A percentile compares a stretch with the other conserved stretches of the same genome.
These are phyloP conservation scores for Pocota personata DNA, from an alignment of 2,888 invertebrate species.

Conservation along the genomic window DNA sequence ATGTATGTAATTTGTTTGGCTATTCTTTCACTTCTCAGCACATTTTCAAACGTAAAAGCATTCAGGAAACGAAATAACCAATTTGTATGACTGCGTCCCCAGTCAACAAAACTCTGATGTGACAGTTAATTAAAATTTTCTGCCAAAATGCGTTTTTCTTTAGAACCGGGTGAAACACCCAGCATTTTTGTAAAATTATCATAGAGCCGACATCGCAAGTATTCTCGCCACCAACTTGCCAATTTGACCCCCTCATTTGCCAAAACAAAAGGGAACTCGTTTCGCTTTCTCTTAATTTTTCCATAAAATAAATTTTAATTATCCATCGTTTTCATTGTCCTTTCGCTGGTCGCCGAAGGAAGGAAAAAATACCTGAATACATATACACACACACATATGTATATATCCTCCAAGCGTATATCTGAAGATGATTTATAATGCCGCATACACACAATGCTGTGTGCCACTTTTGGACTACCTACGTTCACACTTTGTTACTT, in stretches of 20 bases:
- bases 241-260: not conserved
- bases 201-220: conserved; percentile 21
- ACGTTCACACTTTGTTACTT: conserved; percentile 5
- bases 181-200: conserved; percentile 31
- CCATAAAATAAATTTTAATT: conserved; percentile 65
- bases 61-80: conserved; percentile 28
- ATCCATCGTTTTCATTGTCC: conserved; percentile 56
- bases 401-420: conserved; percentile 3
- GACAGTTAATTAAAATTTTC: conserved; percentile 61
- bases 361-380: not conserved
- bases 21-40: conserved; percentile 30
- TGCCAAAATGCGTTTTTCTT: conserved; percentile 56
- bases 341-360: conserved; percentile 37
- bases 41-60: conserved; percentile 10
- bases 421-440: conserved; percentile 63
- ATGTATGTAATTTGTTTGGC: conserved; percentile 25
- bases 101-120: conserved; percentile 28
- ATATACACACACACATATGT: not conserved
- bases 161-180: not conserved
- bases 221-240: not conserved
- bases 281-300: conserved; percentile 36
- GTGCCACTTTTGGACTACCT: conserved; percentile 2
- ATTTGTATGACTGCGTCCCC: conserved; percentile 6
- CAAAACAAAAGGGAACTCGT: conserved; percentile 13
- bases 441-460: conserved; percentile 15